Conservation (phyloP, 2,888 invertebrate genomes). For the Therioaphis trifolii region DNA sequence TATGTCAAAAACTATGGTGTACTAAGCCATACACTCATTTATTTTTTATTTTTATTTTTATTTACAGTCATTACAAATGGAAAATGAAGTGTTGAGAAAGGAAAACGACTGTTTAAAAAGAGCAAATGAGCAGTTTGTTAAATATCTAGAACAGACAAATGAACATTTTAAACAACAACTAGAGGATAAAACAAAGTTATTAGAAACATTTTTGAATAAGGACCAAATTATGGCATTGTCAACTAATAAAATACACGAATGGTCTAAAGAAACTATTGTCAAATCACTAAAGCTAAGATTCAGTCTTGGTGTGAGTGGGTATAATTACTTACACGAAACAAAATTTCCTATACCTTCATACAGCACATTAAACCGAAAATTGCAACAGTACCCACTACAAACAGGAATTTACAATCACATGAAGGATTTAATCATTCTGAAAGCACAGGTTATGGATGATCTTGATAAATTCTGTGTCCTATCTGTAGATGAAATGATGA, state of each 20-base stretch:
- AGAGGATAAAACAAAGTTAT: slow-evolving; percentile 1
- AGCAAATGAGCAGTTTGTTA: slow-evolving; percentile 31
- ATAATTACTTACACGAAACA: slow-evolving; percentile 27
- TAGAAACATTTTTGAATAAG: slow-evolving; percentile 9
- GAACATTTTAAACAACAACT: slow-evolving; percentile 13
- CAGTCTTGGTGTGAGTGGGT: slow-evolving; percentile 16
- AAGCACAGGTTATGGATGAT: slow-evolving; percentile 13
- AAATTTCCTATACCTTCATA: slow-evolving; percentile 25
- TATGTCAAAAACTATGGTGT: not conserved
- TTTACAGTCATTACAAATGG: slow-evolving; percentile 19
- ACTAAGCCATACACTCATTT: not conserved
- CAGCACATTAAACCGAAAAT: slow-evolving; percentile 34
- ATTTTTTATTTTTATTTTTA: not conserved
- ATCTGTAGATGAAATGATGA: slow-evolving; percentile 44
- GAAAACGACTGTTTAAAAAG: slow-evolving; percentile 26
- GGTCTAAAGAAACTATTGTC: slow-evolving; percentile 19
- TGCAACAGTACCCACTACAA: slow-evolving; percentile 19
- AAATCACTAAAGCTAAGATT: slow-evolving; percentile 21
- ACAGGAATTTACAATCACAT: slow-evolving; percentile 26
- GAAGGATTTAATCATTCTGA: slow-evolving; percentile 14
- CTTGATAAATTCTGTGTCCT: slow-evolving; percentile 14
- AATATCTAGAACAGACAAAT: slow-evolving; percentile 19
- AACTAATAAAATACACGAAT: slow-evolving; percentile 9
- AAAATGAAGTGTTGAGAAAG: slow-evolving; percentile 12
- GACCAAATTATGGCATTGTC: slow-evolving; percentile 8